Evolutionary conservation across 2,797 vertebrate species (phyloP), one percentile per base, ranked within the genome.

Genomic region (Danio tinwini): DNA sequence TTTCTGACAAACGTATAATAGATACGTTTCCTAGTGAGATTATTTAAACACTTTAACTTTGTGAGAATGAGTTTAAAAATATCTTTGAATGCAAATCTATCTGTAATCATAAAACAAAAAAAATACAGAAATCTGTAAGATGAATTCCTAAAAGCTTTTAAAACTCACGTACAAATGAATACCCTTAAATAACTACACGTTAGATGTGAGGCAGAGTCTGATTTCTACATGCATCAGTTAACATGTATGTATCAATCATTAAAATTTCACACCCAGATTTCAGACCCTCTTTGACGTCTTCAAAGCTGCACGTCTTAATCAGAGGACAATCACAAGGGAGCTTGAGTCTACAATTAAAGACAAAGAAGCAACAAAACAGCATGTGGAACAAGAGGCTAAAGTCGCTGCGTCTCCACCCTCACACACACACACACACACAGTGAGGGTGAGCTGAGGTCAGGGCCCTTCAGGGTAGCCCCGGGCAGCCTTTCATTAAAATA

Each of bases 401-500:
- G 44, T 72, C 50, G 11, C 44, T 37, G 59, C 21, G 14, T 10
- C 16, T 56, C 75, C 44, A 63, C 45, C 50, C 64, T 52, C 65
- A 40, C 21, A 53, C 56, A 53, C 17, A 40, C 21, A 59, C 61
- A 56, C 19, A 53, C 29, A 45, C 45, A 61, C 37, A 53, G 71
- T 61, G 64, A 78, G 76, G 69, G 72, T 82, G 58, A 80, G 39
- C 40, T 11, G 39, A 78, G 85, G 83, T 85, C 49, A 83, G 74
- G 62, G 10, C 75, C 82, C 85, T 82, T 82, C 61, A 75, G 80
- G 85, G 83, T 37, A 72, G 80, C 85, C 77, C 76, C 76, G 71
- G 77, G 83, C 80, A n/a, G 77, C 80, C 82, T 85, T 90, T 89
- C 83, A 90, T 90, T 85, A 58, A 72, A 59, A 72, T 39, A 14